These are phyloP conservation scores for Sclerurus mexicanus DNA, from an alignment of 2,113 vertebrate genomes.

Conservation along the genomic window DNA sequence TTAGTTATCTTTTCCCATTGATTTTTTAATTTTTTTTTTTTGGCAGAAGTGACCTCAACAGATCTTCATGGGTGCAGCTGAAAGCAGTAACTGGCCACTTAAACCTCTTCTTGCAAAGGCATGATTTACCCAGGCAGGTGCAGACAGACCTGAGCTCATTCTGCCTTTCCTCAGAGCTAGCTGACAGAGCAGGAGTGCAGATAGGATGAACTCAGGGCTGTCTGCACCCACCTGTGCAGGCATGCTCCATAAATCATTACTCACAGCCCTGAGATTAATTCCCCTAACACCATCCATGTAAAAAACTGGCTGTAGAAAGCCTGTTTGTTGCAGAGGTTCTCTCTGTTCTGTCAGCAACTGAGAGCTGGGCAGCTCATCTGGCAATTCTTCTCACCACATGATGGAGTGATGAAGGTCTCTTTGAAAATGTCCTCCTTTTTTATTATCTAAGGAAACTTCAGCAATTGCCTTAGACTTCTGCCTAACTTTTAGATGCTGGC, in stretches of 20 bases:
- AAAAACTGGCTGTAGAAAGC: background rate
- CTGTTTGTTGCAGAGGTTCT: background rate
- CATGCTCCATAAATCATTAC: conserved; percentile 4
- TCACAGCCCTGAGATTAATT: background rate
- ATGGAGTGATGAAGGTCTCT: background rate
- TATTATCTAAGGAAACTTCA: background rate
- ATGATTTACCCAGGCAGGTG: background rate
- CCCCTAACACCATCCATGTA: background rate
- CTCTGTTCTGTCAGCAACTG: background rate
- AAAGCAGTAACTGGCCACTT: background rate
- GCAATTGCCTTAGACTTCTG: background rate
- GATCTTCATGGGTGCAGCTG: background rate
- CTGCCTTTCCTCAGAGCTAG: background rate
- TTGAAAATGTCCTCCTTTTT: background rate
- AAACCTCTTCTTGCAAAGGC: background rate
- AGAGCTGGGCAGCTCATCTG: background rate
- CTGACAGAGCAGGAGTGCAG: background rate
- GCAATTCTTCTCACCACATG: accelerated
- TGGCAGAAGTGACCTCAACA: background rate
- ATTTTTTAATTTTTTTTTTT: background rate
- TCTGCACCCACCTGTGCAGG: background rate
- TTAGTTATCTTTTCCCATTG: background rate
- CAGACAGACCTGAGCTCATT: conserved; percentile 9
- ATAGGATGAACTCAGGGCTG: background rate
- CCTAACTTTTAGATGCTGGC: background rate